A percentile compares a stretch with the other conserved stretches of the same genome.
Conservation (phyloP, 2,888 invertebrate species). For the Trissolcus japonicus region DNA sequence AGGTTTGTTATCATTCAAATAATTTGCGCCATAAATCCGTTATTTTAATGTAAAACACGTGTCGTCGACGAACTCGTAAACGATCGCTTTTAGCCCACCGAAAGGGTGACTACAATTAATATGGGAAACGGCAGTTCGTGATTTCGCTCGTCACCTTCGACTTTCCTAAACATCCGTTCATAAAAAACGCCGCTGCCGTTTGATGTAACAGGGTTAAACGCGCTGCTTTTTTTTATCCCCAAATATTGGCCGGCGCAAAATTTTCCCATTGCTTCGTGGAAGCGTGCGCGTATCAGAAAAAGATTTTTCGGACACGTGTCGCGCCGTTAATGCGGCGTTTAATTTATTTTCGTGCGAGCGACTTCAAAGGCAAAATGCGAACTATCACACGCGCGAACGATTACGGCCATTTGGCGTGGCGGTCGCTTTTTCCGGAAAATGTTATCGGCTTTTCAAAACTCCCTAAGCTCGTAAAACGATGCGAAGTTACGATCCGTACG, state of each 20-base stretch:
- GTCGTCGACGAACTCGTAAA: conserved; percentile 48
- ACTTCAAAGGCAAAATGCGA: conserved; percentile 31
- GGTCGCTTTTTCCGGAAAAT: conserved; percentile 26
- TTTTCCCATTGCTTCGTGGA: conserved; percentile 33
- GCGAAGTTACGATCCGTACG: conserved; percentile 14
- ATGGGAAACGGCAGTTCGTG: conserved; percentile 56
- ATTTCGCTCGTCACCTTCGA: conserved; percentile 53
- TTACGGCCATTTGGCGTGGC: conserved; percentile 8
- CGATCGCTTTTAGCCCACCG: conserved; percentile 40
- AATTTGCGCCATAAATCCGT: conserved; percentile 26
- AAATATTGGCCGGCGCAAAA: conserved; percentile 9
- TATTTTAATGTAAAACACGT: conserved; percentile 52
- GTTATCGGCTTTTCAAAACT: conserved; percentile 22
- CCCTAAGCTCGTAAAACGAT: conserved; percentile 4
- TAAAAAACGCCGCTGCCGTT: conserved; percentile 49
- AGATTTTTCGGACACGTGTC: conserved; percentile 35
- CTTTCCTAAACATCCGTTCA: conserved; percentile 60
- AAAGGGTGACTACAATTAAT: conserved; percentile 58
- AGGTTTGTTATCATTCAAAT: conserved; percentile 17
- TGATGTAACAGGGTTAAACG: conserved; percentile 23
- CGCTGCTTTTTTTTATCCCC: conserved; percentile 16
- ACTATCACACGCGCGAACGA: conserved; percentile 16
- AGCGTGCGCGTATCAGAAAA: conserved; percentile 17
- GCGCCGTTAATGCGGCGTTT: conserved; percentile 31
- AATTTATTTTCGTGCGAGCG: conserved; percentile 33